Conservation (phyloP, 2,888 invertebrate genomes). For the Rambutsinella grinnellia region DNA sequence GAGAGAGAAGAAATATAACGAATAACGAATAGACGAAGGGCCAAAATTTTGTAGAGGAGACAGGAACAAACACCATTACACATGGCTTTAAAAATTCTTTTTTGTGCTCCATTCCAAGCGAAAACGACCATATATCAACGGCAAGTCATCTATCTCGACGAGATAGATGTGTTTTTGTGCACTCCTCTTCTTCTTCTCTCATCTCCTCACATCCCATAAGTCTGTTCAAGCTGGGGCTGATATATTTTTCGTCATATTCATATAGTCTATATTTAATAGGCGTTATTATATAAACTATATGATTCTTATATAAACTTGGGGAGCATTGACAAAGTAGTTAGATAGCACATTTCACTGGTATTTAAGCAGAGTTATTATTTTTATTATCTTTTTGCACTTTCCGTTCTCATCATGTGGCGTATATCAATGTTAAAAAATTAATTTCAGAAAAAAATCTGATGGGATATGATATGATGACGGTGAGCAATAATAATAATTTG, state of each 20-base stretch:
- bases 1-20: conserved; percentile 54
- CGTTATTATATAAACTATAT: not conserved
- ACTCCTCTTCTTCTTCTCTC: conserved; percentile 36
- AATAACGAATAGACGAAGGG: no score
- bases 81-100: conserved; percentile 21
- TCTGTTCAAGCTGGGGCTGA: not conserved
- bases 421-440: not conserved
- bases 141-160: conserved; percentile 41
- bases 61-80: conserved; percentile 50
- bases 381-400: not conserved
- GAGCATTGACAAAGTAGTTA: not conserved
- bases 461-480: conserved; percentile 4
- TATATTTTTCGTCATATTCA: not conserved
- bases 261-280: not conserved
- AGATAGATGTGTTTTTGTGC: conserved; percentile 15
- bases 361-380: not conserved
- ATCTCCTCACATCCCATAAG: not conserved
- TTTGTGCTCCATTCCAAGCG: conserved; percentile 19
- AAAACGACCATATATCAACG: conserved; percentile 42
- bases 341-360: not conserved
- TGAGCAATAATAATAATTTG: conserved; percentile 36
- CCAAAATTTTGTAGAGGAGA: conserved; percentile 46
- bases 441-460: not conserved
- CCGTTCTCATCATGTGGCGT: conserved; percentile 29
- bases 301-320: no score